These are phyloP conservation scores for Arrhamphus sclerolepis DNA, from an alignment of 2,797 vertebrate species.

Conservation along the genomic window DNA sequence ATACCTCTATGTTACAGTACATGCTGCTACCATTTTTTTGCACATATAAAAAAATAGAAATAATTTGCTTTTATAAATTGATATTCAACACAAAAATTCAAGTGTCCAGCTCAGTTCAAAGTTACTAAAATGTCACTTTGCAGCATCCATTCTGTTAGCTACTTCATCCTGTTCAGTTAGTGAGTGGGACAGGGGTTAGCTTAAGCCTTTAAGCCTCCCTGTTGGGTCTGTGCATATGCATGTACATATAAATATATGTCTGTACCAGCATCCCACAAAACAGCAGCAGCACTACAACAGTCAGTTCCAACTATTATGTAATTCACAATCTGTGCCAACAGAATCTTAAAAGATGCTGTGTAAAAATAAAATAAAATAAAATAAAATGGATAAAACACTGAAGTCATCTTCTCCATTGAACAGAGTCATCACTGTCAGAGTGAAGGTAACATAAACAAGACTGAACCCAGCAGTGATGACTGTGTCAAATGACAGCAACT, in stretches of 20 bases:
- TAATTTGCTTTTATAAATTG: slow-evolving; percentile 75
- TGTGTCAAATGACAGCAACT: slow-evolving; percentile 41
- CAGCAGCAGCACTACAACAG: slow-evolving; percentile 50
- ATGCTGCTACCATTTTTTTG: slow-evolving; percentile 55
- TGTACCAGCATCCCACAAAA: slow-evolving; percentile 1
- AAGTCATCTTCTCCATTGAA: slow-evolving; percentile 10
- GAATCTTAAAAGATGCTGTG: slow-evolving; percentile 9
- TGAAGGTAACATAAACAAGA: slow-evolving; percentile 4
- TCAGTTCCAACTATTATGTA: slow-evolving; percentile 6
- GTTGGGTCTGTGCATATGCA: too few species aligned
- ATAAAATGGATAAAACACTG: slow-evolving; percentile 7
- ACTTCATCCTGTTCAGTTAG: too few species aligned
- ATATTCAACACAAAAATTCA: slow-evolving; percentile 69
- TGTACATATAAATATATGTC: too few species aligned
- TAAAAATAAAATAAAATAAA: too few species aligned
- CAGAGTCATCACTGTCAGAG: slow-evolving; percentile 23
- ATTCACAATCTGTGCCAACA: slow-evolving; percentile 21
- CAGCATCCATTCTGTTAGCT: slow-evolving; percentile 27
- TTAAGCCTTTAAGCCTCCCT: too few species aligned
- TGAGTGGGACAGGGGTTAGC: too few species aligned
- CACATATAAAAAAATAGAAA: slow-evolving; percentile 85
- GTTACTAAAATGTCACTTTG: slow-evolving; percentile 76
- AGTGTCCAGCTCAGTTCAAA: slow-evolving; percentile 68
- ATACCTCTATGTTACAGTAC: slow-evolving; percentile 51
- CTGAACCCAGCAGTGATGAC: slow-evolving; percentile 1